These are phyloP conservation scores for Alaudala cheleensis DNA, from an alignment of 2,113 vertebrate species.

Conservation along the genomic window DNA sequence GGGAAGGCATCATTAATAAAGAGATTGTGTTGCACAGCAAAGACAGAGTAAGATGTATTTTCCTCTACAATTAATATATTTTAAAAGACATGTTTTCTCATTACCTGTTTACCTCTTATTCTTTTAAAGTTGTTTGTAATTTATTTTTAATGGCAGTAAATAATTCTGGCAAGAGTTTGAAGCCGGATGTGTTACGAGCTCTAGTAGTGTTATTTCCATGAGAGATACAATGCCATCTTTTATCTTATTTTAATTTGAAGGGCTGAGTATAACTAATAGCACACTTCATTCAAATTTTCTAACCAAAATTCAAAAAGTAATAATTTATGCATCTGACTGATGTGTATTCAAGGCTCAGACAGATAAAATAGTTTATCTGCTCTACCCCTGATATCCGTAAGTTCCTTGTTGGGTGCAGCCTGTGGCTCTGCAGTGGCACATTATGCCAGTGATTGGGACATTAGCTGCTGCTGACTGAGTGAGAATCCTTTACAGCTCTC, in stretches of 20 bases:
- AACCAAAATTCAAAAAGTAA: neutral
- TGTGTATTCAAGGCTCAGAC: neutral
- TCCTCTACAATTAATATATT: neutral
- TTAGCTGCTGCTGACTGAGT: neutral
- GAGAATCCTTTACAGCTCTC: neutral
- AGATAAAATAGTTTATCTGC: neutral
- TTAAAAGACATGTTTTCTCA: neutral
- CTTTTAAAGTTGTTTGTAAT: neutral
- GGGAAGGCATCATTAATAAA: neutral
- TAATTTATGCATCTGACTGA: neutral
- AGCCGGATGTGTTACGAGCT: accelerated
- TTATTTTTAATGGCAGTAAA: neutral
- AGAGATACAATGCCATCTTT: neutral
- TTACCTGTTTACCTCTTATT: neutral
- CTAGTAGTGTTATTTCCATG: neutral
- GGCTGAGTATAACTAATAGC: neutral
- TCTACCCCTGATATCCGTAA: neutral
- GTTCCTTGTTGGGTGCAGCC: neutral
- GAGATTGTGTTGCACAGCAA: neutral
- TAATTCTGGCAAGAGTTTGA: neutral
- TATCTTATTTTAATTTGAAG: neutral
- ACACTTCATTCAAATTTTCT: neutral
- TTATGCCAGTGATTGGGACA: neutral
- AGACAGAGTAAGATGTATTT: neutral
- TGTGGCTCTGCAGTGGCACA: neutral